These are phyloP conservation scores for Orientallactaga bullata DNA, from an alignment of 2,113 vertebrate species.

Conservation along the genomic window DNA sequence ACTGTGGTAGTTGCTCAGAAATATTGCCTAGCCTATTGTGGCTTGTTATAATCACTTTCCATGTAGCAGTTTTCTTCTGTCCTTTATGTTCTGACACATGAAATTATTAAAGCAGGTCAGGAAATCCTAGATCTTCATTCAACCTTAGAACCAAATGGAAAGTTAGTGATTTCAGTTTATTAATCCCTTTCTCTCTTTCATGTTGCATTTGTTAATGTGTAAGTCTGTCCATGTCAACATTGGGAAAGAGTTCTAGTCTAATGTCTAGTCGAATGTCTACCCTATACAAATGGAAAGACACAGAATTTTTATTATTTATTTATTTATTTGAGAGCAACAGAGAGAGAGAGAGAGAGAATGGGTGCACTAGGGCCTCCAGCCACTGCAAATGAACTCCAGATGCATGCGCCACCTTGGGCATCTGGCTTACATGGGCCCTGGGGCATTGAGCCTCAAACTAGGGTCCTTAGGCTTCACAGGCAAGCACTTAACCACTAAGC, in stretches of 20 bases:
- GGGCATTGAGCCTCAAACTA: too few relatives aligned
- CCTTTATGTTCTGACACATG: conserved; percentile 47
- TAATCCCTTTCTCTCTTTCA: neutral
- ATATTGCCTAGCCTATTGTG: conserved; percentile 62
- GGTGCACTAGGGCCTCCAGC: too few relatives aligned
- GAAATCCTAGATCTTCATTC: conserved; percentile 34
- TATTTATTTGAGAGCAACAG: too few relatives aligned
- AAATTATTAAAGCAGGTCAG: conserved; percentile 25
- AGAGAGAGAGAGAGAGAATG: too few relatives aligned
- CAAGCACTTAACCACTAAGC: too few relatives aligned
- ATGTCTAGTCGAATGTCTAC: neutral
- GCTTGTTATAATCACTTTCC: conserved; percentile 65
- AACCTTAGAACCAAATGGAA: neutral
- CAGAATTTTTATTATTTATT: too few relatives aligned
- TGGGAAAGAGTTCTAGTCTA: neutral
- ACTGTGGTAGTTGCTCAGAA: conserved; percentile 54
- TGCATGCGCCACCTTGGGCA: too few relatives aligned
- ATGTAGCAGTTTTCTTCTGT: conserved; percentile 57
- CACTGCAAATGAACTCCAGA: too few relatives aligned
- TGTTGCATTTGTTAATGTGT: neutral
- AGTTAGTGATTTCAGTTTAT: neutral
- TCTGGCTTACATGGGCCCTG: too few relatives aligned
- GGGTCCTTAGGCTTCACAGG: too few relatives aligned
- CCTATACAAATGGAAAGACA: neutral
- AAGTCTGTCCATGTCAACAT: neutral